Evolutionary conservation across 2,113 vertebrate genomes (phyloP), one percentile per base, ranked within the genome.

Genomic region (Tetrao urogallus): DNA sequence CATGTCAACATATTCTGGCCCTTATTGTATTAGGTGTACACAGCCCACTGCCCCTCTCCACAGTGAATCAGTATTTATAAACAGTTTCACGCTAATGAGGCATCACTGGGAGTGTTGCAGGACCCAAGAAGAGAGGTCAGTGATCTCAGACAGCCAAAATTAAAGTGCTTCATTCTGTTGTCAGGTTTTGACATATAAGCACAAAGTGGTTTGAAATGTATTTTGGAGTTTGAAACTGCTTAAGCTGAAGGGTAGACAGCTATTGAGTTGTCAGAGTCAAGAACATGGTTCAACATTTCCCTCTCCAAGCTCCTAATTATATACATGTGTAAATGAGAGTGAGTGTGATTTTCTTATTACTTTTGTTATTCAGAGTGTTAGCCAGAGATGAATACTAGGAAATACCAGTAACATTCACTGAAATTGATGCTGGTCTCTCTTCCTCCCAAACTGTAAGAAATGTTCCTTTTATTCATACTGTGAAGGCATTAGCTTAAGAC

Each of bases 321-420:
- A n/a, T 57, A 85, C 27, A 71, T 10, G 17, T 3, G 36, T 11
- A 66, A 61, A 70, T 77, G 10, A n/a, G 63, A 89, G 13, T 42
- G 47, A 57, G 10, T 13, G 3, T 0, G 6, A 66, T 65, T 2
- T 15, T 25, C 27, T 24, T 20, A 38, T 19, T 47, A 32, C 6
- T 63, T 72, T 56, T 81, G 10, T 30, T 63, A 24, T 57, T 70
- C 50, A 19, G 66, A 81, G 32, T 22, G 6, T 61, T 54, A 81
- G 40, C 14, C n/a, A 66, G n/a, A 7, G 66, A 40, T 4, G 73
- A 43, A 86, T 13, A 6, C 22, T 27, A 40, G n/a, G 45, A 32
- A 89, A 43, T n/a, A 13, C 19, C 32, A 70, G 28, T 2, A 91
- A 11, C 20, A 32, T 34, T 30, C 54, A 70, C 22, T 11, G 32